Percentiles rank a stretch among this genome's conserved stretches.
These are phyloP conservation scores for Scortum barcoo DNA, from an alignment of 2,113 vertebrate genomes.

Conservation along the genomic window DNA sequence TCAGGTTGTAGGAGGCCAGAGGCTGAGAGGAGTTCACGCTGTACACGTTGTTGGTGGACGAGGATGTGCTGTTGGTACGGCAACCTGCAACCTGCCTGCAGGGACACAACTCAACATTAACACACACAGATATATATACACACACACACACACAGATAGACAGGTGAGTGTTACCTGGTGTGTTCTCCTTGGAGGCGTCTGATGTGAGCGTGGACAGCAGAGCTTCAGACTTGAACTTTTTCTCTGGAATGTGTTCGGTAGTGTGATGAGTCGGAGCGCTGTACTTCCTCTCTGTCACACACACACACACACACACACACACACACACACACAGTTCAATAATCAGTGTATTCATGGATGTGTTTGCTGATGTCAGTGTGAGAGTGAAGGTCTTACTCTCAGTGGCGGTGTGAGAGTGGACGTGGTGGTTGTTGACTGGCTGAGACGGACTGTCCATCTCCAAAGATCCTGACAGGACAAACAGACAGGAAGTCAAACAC, in stretches of 20 bases:
- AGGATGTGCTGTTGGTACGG: conserved; percentile 91
- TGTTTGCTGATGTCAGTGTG: conserved; percentile 79
- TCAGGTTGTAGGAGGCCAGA: conserved; percentile 94
- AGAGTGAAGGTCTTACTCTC: conserved; percentile 95
- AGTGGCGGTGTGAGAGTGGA: conserved; percentile 92
- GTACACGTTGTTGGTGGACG: conserved; percentile 93
- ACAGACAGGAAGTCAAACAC: not conserved
- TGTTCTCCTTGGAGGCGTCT: conserved; percentile 97
- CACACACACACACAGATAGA: not conserved
- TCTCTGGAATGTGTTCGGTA: conserved; percentile 95
- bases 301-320: not conserved
- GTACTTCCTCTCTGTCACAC: conserved; percentile 93
- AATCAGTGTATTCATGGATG: no score
- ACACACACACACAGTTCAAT: no score
- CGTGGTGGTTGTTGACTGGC: conserved; percentile 97
- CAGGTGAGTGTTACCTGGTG: conserved; percentile 83
- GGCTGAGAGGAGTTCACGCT: conserved; percentile 94
- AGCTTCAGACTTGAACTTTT: conserved; percentile 99
- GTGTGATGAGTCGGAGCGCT: conserved; percentile 93
- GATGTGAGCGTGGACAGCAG: conserved; percentile 97
- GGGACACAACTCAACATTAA: not conserved
- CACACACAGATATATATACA: not conserved
- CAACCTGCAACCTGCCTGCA: conserved; percentile 92
- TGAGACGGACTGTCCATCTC: conserved; percentile 98
- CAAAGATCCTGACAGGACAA: conserved; percentile 86